These are phyloP conservation scores for Zaprionus ornatus DNA, from an alignment of 1,140 invertebrate species.

Conservation along the genomic window DNA sequence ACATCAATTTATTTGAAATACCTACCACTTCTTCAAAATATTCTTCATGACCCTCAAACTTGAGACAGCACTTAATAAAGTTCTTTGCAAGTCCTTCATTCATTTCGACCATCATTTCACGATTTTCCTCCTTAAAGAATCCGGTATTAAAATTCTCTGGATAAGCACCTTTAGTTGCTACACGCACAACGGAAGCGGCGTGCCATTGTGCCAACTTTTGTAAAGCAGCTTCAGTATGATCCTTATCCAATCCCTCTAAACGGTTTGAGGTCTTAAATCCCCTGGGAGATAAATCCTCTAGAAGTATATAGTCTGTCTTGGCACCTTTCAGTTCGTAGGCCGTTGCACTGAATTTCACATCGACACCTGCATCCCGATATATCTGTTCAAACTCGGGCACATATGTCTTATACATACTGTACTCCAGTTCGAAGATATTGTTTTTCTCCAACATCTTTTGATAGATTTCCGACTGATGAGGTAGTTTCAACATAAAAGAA, in stretches of 20 bases:
- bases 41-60: slow-evolving; percentile 46
- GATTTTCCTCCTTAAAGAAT: slow-evolving; percentile 55
- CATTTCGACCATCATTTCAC: slow-evolving; percentile 42
- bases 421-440: slow-evolving; percentile 59
- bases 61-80: slow-evolving; percentile 48
- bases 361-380: slow-evolving; percentile 70
- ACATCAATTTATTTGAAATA: background rate
- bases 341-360: slow-evolving; percentile 55
- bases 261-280: slow-evolving; percentile 84
- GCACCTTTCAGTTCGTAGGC: slow-evolving; percentile 55
- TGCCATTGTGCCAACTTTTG: slow-evolving; percentile 86
- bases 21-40: slow-evolving; percentile 64
- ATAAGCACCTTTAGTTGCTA: slow-evolving; percentile 84
- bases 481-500: slow-evolving; percentile 64
- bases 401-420: slow-evolving; percentile 48
- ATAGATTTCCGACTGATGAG: slow-evolving; percentile 43
- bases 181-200: slow-evolving; percentile 82
- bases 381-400: slow-evolving; percentile 70
- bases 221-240: slow-evolving; percentile 84
- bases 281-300: slow-evolving; percentile 85
- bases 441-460: slow-evolving; percentile 48
- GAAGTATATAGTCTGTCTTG: slow-evolving; percentile 70
- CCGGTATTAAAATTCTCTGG: slow-evolving; percentile 17
- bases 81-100: slow-evolving; percentile 27
- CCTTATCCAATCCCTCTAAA: slow-evolving; percentile 84